Conservation (phyloP, 1,140 invertebrate species). For the Drosophila erecta region DNA sequence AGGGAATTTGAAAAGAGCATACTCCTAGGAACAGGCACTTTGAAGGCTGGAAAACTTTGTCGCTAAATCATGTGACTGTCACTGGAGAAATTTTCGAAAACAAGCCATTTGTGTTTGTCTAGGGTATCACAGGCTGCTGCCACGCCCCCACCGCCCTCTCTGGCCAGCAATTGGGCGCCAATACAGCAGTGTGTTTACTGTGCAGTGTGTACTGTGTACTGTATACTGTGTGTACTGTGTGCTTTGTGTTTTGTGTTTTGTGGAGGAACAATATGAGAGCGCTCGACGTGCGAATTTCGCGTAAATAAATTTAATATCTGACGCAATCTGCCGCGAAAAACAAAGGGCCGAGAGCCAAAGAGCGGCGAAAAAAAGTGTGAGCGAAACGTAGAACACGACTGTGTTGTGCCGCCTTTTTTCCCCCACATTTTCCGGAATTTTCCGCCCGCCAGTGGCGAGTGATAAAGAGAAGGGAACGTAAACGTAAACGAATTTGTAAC, state of each 20-base stretch:
- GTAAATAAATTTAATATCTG: slow-evolving; percentile 79
- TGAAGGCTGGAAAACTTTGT: slow-evolving; percentile 13
- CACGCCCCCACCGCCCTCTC: neutral
- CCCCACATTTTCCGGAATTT: neutral
- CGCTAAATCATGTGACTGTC: slow-evolving; percentile 43
- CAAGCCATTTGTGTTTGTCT: slow-evolving; percentile 1
- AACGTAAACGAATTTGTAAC: slow-evolving; percentile 67
- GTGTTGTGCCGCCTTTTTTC: slow-evolving; percentile 10
- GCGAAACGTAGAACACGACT: slow-evolving; percentile 10
- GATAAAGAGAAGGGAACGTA: slow-evolving; percentile 35
- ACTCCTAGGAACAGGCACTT: slow-evolving; percentile 7
- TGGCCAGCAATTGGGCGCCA: neutral
- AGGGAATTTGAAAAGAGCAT: neutral
- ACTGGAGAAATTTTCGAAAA: slow-evolving; percentile 12
- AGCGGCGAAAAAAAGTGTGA: slow-evolving; percentile 1
- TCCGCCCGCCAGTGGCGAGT: slow-evolving; percentile 12
- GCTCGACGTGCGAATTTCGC: slow-evolving; percentile 64
- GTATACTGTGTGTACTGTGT: no score
- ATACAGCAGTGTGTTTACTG: no score
- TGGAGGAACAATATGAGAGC: slow-evolving; percentile 31
- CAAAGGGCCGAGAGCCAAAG: slow-evolving; percentile 15
- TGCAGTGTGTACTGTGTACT: neutral
- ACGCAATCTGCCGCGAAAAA: slow-evolving; percentile 67
- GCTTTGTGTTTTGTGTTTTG: neutral
- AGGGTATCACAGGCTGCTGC: slow-evolving; percentile 5